These are phyloP conservation scores for Megalopta genalis DNA, from an alignment of 1,140 invertebrate genomes.

Conservation along the genomic window DNA sequence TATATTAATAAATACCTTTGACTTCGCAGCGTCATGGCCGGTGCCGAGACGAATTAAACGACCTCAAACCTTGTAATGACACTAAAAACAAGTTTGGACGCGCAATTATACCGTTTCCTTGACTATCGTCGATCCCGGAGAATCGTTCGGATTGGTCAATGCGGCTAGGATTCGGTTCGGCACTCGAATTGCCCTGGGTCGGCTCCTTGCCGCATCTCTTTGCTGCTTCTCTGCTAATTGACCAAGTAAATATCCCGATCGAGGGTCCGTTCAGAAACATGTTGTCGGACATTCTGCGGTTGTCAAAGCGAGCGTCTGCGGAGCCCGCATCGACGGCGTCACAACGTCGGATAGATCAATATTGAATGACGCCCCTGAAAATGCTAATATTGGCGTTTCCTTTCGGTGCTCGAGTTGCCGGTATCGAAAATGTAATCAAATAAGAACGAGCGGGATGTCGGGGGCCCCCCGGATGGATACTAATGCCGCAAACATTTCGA, in stretches of 20 bases:
- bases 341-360: conserved; percentile 33
- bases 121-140: neutral
- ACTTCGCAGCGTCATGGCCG: too few relatives aligned
- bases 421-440: conserved; percentile 1
- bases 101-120: too few relatives aligned
- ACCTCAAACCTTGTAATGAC: too few relatives aligned
- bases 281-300: conserved; percentile 17
- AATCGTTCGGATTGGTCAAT: neutral
- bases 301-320: conserved; percentile 24
- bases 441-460: neutral
- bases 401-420: neutral
- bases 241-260: conserved; percentile 23
- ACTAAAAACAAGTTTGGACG: too few relatives aligned
- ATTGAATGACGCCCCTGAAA: conserved; percentile 31
- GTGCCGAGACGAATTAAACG: too few relatives aligned
- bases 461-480: too few relatives aligned
- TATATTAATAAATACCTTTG: too few relatives aligned
- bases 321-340: conserved; percentile 36
- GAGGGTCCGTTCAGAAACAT: neutral
- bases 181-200: neutral
- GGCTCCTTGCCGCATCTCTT: neutral
- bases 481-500: neutral
- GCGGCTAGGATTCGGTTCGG: neutral
- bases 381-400: conserved; percentile 2
- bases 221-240: conserved; percentile 17